A percentile compares a stretch with the other conserved stretches of the same genome.
phyloP scores from a whole-genome alignment of 2,888 invertebrate species.

The Caradrina clavipalpis region DNA sequence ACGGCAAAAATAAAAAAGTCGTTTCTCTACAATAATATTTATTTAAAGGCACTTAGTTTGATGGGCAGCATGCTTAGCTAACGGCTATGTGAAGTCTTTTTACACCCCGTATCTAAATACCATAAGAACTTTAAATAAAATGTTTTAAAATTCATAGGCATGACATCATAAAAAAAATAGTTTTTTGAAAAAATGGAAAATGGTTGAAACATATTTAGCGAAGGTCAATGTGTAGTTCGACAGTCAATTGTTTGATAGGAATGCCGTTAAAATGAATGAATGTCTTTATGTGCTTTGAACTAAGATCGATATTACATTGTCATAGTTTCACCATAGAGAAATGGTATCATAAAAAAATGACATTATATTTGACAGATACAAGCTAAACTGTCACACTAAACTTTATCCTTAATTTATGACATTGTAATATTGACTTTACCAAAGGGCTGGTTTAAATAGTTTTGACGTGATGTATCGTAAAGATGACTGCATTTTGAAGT shows the following conservation, averaged over 20 bases:
- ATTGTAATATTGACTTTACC: neutral
- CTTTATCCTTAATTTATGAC: neutral
- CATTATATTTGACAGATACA: neutral
- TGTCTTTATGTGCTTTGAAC: neutral
- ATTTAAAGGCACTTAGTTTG: too few species aligned
- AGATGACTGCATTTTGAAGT: neutral
- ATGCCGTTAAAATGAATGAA: neutral
- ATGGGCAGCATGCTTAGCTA: too few species aligned
- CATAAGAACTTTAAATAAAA: neutral
- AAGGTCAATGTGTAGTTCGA: slow-evolving; percentile 29
- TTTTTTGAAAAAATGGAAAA: slow-evolving; percentile 23
- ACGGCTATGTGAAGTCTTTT: too few species aligned
- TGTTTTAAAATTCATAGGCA: neutral
- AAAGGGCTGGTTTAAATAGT: neutral
- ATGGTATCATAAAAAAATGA: neutral
- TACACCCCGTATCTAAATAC: too few species aligned
- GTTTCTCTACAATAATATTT: too few species aligned
- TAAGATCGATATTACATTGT: neutral
- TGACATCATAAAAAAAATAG: too few species aligned
- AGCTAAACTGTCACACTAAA: neutral
- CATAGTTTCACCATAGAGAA: neutral
- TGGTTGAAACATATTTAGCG: slow-evolving; percentile 13
- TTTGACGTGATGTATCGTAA: neutral
- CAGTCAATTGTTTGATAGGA: neutral
- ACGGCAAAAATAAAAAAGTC: too few species aligned